Evolutionary conservation across 2,797 vertebrate genomes (phyloP), one percentile per base, ranked within the genome.

Genomic region (Rhabdomys pumilio): DNA sequence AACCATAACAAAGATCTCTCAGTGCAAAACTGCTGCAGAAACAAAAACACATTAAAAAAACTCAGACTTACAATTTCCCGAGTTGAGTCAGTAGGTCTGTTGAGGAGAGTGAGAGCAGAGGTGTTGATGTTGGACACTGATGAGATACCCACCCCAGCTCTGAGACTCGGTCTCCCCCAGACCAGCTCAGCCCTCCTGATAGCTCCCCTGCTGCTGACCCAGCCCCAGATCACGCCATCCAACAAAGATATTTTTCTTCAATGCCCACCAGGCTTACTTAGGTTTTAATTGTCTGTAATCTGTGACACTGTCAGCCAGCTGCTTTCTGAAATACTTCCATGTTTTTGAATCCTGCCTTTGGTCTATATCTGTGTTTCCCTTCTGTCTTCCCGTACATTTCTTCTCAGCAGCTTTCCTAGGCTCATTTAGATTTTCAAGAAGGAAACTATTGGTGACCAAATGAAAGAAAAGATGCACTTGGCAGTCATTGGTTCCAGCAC

Each of bases 331-430:
- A 84, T 31, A n/a, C 26, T 19, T 17, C 31, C 6, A 2, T 77
- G 57, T 47, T 91, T 75, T 59, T 31, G 34, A 29, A 34, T 79
- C 69, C 82, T 65, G 59, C 57, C 73, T 75, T 47, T 24, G 34
- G 85, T 65, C 76, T 55, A 69, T 15, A 47, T 50, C 80, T 83
- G n/a, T 44, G 29, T 63, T 47, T 80, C 38, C 47, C 26, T 50
- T 41, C 31, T 7, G 9, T 19, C 31, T 84, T 83, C 53, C 65
- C 0, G 14, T 53, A 34, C 38, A 61, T 59, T 93, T 80, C 72
- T 95, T 50, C 59, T 85, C 11, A n/a, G 65, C 24, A 55, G 75
- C 61, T 89, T 69, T 95, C 83, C 57, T 55, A 79, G 77, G 59
- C 5, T 63, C 34, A 20, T 90, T 86, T 17, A 8, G 3, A 63